Base-by-base conservation (phyloP, 2,113 vertebrate species). In the Murina feae region DNA sequence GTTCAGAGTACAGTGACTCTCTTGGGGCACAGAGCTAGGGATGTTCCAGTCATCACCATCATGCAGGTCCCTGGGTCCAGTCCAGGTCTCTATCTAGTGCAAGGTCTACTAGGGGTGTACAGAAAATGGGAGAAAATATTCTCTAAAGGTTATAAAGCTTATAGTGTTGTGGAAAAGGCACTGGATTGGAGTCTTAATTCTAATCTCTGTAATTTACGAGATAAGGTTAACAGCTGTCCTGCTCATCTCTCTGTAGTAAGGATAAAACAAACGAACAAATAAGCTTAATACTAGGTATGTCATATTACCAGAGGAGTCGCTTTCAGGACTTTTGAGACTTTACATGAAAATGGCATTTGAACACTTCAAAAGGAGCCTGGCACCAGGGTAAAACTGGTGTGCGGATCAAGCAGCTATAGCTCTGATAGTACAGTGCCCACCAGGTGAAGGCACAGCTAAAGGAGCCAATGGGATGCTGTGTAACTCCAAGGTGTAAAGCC, bases 401-500 rank as follows among this genome's bases (percentile, higher is more conserved):
- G 23, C 20, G 69, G 68, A 44, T 32, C 53, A 11, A 4, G 10
- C 2, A 23, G 35, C 75, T 25, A 17, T 1, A 1, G n/a, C 9
- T 42, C 44, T 89, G 68, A 30, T 47, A 35, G n/a, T 1, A 71
- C 1, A 20, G 21, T 2, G 25, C 16, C 14, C 18, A 9, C 5
- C 60, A 44, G 42, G 74, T 8, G 2, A 4, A 89, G 44, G 21
- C 9, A 4, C 0, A n/a, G 32, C 53, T 32, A 12, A 72, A 20
- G 63, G 37, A 53, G 14, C 11, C 49, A 9, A 14, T 0, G 12
- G 37, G 39, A 12, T 0, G 5, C 1, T 5, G 39, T 25, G 30
- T 86, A 35, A 42, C 17, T 18, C 35, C 35, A n/a, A n/a, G n/a
- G 84, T 1, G 18, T 12, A 74, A 76, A 44, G 44, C 17, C 44